Percentiles rank a stretch among this genome's conserved stretches.
Conservation (phyloP, 2,113 vertebrate species). For the Aldabrachelys gigantea region DNA sequence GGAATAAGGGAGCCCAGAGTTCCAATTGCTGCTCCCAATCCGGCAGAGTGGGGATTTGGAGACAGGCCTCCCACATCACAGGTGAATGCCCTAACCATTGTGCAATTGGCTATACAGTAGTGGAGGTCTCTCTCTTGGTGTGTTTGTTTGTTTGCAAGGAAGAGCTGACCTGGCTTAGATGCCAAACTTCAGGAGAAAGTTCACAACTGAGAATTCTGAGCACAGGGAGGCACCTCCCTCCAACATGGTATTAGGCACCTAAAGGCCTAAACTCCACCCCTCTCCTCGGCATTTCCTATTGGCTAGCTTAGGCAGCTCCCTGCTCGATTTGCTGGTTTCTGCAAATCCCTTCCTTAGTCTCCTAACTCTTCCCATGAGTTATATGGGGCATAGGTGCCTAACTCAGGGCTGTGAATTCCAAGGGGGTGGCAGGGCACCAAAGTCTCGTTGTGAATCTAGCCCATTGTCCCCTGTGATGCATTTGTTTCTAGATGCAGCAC, state of each 20-base stretch:
- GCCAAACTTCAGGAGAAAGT: not conserved
- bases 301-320: not conserved
- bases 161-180: not conserved
- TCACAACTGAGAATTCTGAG: not conserved
- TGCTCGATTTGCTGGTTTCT: not conserved
- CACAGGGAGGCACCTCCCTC: not conserved
- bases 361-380: not conserved
- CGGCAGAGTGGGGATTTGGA: not conserved
- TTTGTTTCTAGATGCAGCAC: not conserved
- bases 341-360: not conserved
- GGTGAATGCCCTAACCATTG: not conserved
- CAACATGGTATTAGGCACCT: not conserved
- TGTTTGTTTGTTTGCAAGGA: not conserved
- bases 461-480: not conserved
- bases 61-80: not conserved
- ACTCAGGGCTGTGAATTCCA: not conserved
- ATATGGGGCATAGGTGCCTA: not conserved
- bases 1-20: not conserved
- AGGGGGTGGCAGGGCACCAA: not conserved
- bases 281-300: not conserved
- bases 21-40: not conserved
- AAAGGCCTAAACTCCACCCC: not conserved
- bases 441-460: not conserved
- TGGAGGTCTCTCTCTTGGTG: not conserved
- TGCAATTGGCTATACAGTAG: not conserved